phyloP scores from a whole-genome alignment of 1,140 invertebrate species.

The Eueides isabella region DNA sequence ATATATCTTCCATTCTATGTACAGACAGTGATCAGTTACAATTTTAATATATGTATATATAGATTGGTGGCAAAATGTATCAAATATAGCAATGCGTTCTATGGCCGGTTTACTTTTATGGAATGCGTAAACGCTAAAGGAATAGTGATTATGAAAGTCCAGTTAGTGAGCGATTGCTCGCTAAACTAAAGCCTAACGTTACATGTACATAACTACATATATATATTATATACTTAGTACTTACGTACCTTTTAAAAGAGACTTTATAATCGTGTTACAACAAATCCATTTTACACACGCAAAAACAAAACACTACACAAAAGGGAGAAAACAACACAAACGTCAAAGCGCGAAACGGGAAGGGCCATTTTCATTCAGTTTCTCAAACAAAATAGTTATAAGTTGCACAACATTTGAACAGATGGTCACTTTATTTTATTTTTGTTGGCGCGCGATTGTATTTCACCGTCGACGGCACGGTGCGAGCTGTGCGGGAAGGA shows the following conservation, averaged over 20 bases:
- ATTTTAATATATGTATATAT: too few species aligned
- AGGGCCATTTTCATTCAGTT: not conserved
- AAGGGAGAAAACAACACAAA: not conserved
- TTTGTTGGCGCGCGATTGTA: constrained; percentile 68
- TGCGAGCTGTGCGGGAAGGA: constrained; percentile 50
- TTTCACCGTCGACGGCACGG: constrained; percentile 31
- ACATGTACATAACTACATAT: constrained; percentile 1
- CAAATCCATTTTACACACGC: constrained; percentile 71
- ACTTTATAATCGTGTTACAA: constrained; percentile 70
- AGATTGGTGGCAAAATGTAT: constrained; percentile 53
- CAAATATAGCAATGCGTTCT: constrained; percentile 35
- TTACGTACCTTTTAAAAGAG: constrained; percentile 69
- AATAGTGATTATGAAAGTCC: constrained; percentile 79
- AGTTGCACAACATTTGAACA: constrained; percentile 77
- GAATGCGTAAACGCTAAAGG: constrained; percentile 66
- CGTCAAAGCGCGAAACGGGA: not conserved
- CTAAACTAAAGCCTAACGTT: constrained; percentile 9
- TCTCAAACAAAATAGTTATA: constrained; percentile 22
- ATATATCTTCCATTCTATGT: too few species aligned
- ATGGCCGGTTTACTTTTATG: constrained; percentile 70
- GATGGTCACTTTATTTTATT: constrained; percentile 68
- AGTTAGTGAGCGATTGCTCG: constrained; percentile 61
- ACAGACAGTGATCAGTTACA: too few species aligned
- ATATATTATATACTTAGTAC: constrained; percentile 21
- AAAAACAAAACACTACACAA: constrained; percentile 61